These are phyloP conservation scores for Pogonocichla stellata DNA, from an alignment of 2,113 vertebrate genomes.

Conservation along the genomic window DNA sequence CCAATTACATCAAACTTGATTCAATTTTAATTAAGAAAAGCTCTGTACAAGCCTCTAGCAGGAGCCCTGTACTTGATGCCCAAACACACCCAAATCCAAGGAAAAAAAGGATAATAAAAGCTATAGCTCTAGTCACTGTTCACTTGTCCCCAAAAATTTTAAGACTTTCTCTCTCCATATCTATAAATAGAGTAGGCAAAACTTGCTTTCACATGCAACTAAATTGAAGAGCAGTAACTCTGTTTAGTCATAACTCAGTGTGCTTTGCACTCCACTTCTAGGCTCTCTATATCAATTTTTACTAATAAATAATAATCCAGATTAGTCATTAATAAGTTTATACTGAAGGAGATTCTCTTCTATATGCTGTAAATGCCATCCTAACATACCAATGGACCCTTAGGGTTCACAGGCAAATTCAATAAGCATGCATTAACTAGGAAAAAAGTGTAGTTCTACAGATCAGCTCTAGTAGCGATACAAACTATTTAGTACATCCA, in stretches of 20 bases:
- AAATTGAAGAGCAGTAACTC: neutral
- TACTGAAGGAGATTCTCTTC: neutral
- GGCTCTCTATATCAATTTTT: neutral
- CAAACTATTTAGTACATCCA: neutral
- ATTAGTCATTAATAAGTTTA: neutral
- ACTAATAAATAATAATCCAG: neutral
- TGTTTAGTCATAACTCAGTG: neutral
- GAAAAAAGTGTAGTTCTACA: neutral
- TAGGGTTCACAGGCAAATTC: neutral
- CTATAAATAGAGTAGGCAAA: neutral
- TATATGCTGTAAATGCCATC: neutral
- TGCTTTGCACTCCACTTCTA: neutral
- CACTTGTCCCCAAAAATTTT: neutral
- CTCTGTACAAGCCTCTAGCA: neutral
- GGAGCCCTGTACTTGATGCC: neutral
- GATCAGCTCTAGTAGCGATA: neutral
- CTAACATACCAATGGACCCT: neutral
- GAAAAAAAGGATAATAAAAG: neutral
- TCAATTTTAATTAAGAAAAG: slow-evolving; percentile 22
- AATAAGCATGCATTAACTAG: neutral
- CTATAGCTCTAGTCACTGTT: neutral
- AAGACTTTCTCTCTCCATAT: neutral
- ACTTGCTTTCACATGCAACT: neutral
- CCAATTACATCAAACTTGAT: slow-evolving; percentile 1
- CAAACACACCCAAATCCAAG: neutral